These are phyloP conservation scores for Xylophagus ater DNA, from an alignment of 2,888 invertebrate genomes.

Conservation along the genomic window DNA sequence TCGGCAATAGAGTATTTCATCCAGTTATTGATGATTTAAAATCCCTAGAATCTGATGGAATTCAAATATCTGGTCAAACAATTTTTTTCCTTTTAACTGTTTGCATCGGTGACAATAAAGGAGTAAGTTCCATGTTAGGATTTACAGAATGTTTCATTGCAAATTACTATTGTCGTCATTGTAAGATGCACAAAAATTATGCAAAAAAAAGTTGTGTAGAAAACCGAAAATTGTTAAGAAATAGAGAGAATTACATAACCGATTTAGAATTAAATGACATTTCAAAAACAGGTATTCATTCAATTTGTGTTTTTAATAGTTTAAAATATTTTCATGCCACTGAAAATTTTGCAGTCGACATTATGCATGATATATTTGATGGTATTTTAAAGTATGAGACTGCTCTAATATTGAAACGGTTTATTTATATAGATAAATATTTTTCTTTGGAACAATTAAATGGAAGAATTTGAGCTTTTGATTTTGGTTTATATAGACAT, in stretches of 20 bases:
- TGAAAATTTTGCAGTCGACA: conserved; percentile 15
- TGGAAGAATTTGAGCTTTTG: conserved; percentile 15
- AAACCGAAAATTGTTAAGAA: conserved; percentile 11
- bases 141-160: too few species aligned
- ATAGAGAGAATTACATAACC: conserved; percentile 6
- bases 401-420: conserved; percentile 11
- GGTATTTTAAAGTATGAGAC: conserved; percentile 16
- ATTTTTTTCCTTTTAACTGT: too few species aligned
- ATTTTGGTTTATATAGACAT: conserved; percentile 13
- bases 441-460: conserved; percentile 15
- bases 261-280: conserved; percentile 9
- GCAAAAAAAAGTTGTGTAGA: conserved; percentile 3
- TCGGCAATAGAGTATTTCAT: too few species aligned
- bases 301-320: conserved; percentile 12
- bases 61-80: too few species aligned
- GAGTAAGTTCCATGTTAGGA: too few species aligned
- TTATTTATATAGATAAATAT: conserved; percentile 9
- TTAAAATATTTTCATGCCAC: conserved; percentile 13
- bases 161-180: conserved; percentile 16
- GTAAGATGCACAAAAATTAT: conserved; percentile 4
- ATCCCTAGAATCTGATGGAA: too few species aligned
- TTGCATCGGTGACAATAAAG: too few species aligned
- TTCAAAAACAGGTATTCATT: conserved; percentile 11
- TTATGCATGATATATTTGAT: conserved; percentile 17
- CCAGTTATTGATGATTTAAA: too few species aligned